These are phyloP conservation scores for Epinephelus malabaricus DNA, from an alignment of 2,797 vertebrate species.

Conservation along the genomic window DNA sequence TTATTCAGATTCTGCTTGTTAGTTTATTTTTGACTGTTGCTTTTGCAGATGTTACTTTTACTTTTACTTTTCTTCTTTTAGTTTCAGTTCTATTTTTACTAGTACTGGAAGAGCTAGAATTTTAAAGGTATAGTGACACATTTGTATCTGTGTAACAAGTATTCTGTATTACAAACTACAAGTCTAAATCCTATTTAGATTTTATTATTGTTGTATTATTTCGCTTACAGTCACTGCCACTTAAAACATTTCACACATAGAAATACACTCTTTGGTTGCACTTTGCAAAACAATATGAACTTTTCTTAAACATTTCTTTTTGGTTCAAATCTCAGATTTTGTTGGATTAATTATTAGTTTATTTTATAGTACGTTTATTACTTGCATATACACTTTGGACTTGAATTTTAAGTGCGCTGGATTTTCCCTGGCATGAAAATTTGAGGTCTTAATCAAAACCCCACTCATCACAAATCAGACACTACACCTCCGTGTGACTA, in stretches of 20 bases:
- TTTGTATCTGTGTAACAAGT: not conserved
- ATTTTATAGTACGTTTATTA: too few species aligned
- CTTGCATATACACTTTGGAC: too few species aligned
- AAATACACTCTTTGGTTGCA: not conserved
- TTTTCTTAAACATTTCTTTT: not conserved
- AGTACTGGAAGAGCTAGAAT: not conserved
- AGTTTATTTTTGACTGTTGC: not conserved
- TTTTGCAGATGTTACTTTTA: not conserved
- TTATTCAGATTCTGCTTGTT: too few species aligned
- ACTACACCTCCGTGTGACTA: too few species aligned
- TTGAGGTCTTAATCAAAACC: too few species aligned
- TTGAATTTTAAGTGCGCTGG: too few species aligned
- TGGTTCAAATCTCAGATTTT: not conserved
- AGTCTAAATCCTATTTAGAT: not conserved
- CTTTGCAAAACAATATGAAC: not conserved
- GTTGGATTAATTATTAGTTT: too few species aligned
- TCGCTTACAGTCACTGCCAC: not conserved
- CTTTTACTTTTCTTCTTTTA: not conserved
- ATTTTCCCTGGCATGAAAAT: too few species aligned
- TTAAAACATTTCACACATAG: not conserved
- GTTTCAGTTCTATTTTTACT: conserved; percentile 6
- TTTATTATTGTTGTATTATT: not conserved
- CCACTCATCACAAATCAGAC: too few species aligned
- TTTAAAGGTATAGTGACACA: not conserved
- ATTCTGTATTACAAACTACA: not conserved